Evolutionary conservation across 2,113 vertebrate species (phyloP), one percentile per base, ranked within the genome.

Genomic region (Fulica atra): DNA sequence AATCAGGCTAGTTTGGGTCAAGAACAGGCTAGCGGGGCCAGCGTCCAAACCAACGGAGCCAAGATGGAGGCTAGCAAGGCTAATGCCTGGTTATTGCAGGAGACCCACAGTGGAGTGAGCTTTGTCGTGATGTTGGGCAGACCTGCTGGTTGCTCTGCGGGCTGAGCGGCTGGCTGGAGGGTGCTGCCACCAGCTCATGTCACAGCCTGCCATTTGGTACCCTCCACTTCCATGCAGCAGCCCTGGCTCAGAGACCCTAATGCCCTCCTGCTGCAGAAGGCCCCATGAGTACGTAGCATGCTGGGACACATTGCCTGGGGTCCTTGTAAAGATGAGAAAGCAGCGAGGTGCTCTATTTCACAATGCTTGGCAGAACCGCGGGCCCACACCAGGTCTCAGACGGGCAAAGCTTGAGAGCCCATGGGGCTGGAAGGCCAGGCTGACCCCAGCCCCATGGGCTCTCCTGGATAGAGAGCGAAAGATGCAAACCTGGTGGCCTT

Each of bases 401-500:
- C 38, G 89, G 74, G 64, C 82, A 46, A 93, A 72, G 84, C 87
- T 66, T 57, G 93, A 95, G 96, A 97, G 92, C 81, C 91, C 71
- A 7, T 89, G 93, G 91, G 94, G 96, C 96, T 95, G 89, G 94
- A 94, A 94, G 93, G 96, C 95, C 95, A 70, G 59, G 54, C 87
- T 82, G 95, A 97, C 94, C 95, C 93, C 94, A 79, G 96, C 94
- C 81, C 78, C 94, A 77, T 50, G 20, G 66, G 74, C 78, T 97
- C 93, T 82, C 78, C 91, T 20, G 51, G 92, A 87, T 89, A 86
- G 92, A 2, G 1, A 95, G 76, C 0, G 40, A 94, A 92, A 95
- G 94, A 95, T 0, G 60, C 95, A 96, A 81, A 96, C 84, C 92
- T 96, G 96, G 91, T 12, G 79, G 95, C 96, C 93, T 95, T 83